Percentiles rank a stretch among this genome's conserved stretches.
Conservation (phyloP, 2,888 invertebrate species). For the Cosmopolites sordidus region DNA sequence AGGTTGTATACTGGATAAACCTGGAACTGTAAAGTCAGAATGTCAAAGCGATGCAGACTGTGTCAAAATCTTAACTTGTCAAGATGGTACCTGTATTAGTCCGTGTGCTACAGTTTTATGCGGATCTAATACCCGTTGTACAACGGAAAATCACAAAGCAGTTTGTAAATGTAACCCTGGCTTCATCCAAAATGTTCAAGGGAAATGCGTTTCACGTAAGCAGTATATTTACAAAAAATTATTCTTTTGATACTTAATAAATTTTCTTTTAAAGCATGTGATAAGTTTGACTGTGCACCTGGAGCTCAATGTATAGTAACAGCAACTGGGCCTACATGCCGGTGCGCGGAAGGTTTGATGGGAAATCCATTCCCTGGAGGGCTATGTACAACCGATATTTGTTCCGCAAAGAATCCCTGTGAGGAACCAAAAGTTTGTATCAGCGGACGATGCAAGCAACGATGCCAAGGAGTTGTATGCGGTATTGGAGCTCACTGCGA, state of each 20-base stretch:
- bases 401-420: constrained; percentile 73
- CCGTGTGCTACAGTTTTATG: constrained; percentile 76
- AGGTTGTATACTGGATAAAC: constrained; percentile 63
- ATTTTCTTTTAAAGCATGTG: constrained; percentile 57
- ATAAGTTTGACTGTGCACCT: constrained; percentile 70
- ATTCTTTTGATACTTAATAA: too few species aligned
- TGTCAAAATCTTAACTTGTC: constrained; percentile 73
- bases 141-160: constrained; percentile 81
- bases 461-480: constrained; percentile 82
- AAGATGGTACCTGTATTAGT: constrained; percentile 73
- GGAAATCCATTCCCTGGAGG: constrained; percentile 93
- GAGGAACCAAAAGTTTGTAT: constrained; percentile 77
- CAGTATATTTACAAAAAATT: too few species aligned
- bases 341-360: constrained; percentile 78
- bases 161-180: constrained; percentile 86
- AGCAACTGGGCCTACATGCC: constrained; percentile 79
- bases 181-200: constrained; percentile 71
- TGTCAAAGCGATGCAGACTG: constrained; percentile 74
- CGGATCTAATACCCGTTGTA: constrained; percentile 80
- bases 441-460: constrained; percentile 81
- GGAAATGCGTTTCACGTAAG: constrained; percentile 78
- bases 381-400: constrained; percentile 74
- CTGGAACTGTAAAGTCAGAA: constrained; percentile 58
- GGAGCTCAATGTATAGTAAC: constrained; percentile 85
- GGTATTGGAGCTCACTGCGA: constrained; percentile 87